phyloP scores from a whole-genome alignment of 2,113 vertebrate species.

The Alexandromys fortis region DNA sequence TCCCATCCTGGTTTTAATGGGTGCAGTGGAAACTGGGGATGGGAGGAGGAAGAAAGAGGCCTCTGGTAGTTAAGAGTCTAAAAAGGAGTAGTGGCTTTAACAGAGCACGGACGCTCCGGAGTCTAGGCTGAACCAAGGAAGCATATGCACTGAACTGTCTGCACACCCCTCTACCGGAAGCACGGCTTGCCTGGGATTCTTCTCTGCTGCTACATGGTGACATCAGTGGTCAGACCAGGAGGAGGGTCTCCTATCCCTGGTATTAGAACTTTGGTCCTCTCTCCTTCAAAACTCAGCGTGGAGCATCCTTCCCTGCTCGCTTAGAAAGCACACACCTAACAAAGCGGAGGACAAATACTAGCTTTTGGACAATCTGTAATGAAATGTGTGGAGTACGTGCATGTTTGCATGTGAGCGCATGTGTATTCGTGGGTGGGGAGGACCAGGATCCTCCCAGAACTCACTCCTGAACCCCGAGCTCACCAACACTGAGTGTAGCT shows the following conservation, averaged over 20 bases:
- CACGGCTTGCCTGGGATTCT: background rate
- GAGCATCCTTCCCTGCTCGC: too few species aligned
- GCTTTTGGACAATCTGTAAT: background rate
- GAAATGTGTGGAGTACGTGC: too few species aligned
- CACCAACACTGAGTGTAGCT: background rate
- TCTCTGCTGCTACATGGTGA: background rate
- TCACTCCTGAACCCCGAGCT: background rate
- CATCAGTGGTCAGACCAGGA: background rate
- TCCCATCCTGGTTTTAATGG: slow-evolving; percentile 65
- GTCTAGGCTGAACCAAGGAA: background rate
- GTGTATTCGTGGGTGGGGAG: background rate
- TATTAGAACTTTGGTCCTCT: background rate
- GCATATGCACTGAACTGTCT: background rate
- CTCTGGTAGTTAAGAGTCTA: background rate
- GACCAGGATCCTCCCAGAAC: background rate
- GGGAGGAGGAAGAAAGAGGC: background rate
- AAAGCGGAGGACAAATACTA: too few species aligned
- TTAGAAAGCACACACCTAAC: background rate
- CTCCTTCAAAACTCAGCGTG: background rate
- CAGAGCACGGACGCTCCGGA: background rate
- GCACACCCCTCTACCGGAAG: too few species aligned
- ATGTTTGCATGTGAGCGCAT: background rate
- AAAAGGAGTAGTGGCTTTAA: background rate
- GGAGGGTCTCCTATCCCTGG: background rate
- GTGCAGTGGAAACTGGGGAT: slow-evolving; percentile 49